Evolutionary conservation across 2,113 vertebrate species (phyloP).

Genomic region (Lucifuga dentata): DNA sequence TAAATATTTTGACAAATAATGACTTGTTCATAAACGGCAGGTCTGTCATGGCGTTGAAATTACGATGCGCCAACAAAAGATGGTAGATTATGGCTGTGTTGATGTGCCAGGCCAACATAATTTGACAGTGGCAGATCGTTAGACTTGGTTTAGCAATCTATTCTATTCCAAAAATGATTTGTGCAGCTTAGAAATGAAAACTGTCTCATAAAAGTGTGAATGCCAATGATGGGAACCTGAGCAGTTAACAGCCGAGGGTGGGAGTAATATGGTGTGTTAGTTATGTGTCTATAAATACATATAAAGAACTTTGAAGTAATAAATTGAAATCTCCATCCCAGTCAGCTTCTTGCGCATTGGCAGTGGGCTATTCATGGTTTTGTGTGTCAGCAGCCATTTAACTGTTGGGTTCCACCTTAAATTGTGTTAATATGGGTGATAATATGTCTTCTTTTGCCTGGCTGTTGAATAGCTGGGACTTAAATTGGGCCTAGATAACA

Average conservation of each 20-base stretch:
- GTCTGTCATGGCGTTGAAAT: constrained; percentile 47
- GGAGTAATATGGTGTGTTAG: constrained; percentile 7
- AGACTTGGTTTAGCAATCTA: constrained; percentile 6
- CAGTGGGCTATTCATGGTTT: background rate
- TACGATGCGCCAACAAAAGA: constrained; percentile 43
- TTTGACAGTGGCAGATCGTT: constrained; percentile 23
- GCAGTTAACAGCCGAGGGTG: background rate
- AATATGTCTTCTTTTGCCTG: constrained; percentile 16
- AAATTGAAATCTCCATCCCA: background rate
- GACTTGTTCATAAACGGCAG: constrained; percentile 49
- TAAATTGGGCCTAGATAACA: constrained; percentile 23
- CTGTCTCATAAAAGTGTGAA: constrained; percentile 24
- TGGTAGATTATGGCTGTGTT: constrained; percentile 30
- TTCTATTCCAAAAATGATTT: constrained; percentile 23
- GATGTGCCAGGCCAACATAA: constrained; percentile 6
- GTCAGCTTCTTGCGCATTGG: background rate
- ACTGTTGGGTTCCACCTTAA: background rate
- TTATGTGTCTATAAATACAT: constrained; percentile 11
- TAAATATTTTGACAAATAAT: constrained; percentile 51
- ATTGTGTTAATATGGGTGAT: constrained; percentile 8
- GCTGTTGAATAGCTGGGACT: constrained; percentile 15
- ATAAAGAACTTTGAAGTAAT: background rate
- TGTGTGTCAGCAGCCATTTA: constrained; percentile 7
- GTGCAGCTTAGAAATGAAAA: constrained; percentile 14
- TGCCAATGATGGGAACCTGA: background rate